Percentiles rank a stretch among this genome's conserved stretches.
These are phyloP conservation scores for Actenoides lindsayi DNA, from an alignment of 2,113 vertebrate genomes.

Conservation along the genomic window DNA sequence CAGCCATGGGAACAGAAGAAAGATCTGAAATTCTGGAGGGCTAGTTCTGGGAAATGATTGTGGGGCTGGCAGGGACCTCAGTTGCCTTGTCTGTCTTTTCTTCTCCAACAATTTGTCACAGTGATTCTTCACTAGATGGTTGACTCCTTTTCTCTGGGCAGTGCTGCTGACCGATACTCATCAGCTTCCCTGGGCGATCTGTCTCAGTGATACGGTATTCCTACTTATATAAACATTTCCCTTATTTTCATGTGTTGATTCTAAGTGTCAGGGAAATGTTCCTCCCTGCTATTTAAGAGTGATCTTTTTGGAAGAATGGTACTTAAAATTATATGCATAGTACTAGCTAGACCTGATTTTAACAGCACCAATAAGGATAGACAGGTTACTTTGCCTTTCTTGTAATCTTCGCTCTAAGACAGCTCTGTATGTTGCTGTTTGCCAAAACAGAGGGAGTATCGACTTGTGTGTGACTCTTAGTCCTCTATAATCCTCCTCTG, in stretches of 20 bases:
- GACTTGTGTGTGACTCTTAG: neutral
- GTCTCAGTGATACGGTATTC: neutral
- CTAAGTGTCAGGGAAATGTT: neutral
- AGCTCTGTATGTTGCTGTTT: neutral
- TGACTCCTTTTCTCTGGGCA: neutral
- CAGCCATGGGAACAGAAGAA: neutral
- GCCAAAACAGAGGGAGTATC: neutral
- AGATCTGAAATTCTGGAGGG: neutral
- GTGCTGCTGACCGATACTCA: neutral
- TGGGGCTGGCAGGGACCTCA: neutral
- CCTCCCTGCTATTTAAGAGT: neutral
- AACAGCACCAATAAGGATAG: neutral
- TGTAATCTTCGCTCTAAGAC: neutral
- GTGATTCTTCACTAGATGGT: neutral
- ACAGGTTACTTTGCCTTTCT: neutral
- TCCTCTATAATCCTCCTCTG: neutral
- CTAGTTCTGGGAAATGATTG: fast-evolving
- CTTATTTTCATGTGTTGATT: neutral
- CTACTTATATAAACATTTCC: neutral
- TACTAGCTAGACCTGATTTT: neutral
- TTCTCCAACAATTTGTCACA: neutral
- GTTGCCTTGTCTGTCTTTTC: neutral
- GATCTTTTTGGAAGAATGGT: neutral
- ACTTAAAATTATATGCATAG: neutral
- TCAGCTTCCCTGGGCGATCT: neutral